Conservation (phyloP, 2,113 vertebrate species). For the Aythya baeri region DNA sequence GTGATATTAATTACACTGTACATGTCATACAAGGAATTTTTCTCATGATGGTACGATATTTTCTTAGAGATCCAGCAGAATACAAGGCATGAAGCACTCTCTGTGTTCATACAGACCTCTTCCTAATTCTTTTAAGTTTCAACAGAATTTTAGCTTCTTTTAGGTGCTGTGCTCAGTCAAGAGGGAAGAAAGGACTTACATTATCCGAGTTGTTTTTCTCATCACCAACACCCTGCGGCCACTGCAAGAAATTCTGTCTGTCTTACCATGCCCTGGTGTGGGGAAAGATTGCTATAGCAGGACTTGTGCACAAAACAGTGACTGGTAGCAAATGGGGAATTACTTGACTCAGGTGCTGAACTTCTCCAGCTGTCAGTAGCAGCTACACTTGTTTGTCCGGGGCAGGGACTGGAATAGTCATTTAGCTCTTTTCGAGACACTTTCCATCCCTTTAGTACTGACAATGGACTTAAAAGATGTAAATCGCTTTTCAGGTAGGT, state of each 20-base stretch:
- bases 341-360: constrained; percentile 29
- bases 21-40: background rate
- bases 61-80: background rate
- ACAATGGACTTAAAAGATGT: constrained; percentile 43
- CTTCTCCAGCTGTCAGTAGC: constrained; percentile 34
- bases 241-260: constrained; percentile 16
- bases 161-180: background rate
- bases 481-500: constrained; percentile 15
- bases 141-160: background rate
- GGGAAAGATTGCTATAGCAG: constrained; percentile 18
- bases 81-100: accelerated
- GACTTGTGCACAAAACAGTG: background rate
- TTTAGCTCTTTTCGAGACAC: constrained; percentile 38
- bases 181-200: background rate
- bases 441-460: constrained; percentile 16
- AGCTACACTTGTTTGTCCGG: constrained; percentile 46
- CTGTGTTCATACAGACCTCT: background rate
- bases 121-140: background rate
- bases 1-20: background rate
- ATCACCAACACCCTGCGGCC: background rate
- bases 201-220: constrained; percentile 48
- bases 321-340: constrained; percentile 17
- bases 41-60: background rate
- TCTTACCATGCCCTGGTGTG: background rate
- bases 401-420: constrained; percentile 29